Percentiles rank a stretch among this genome's conserved stretches.
phyloP scores from a whole-genome alignment of 1,140 invertebrate genomes.

The Notospermus geniculatus region DNA sequence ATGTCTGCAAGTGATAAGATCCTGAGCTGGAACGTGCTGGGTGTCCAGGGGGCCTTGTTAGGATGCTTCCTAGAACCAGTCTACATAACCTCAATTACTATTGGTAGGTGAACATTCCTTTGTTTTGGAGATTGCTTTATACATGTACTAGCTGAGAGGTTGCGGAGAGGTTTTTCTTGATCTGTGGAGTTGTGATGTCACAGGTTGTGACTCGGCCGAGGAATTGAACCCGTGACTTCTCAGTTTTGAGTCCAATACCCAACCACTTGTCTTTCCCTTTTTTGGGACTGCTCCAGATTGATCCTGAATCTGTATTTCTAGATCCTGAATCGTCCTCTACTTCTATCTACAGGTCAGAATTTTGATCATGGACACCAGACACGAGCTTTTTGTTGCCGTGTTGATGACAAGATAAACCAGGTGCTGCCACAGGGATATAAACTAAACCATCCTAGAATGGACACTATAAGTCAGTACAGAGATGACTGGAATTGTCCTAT shows the following conservation, averaged over 20 bases:
- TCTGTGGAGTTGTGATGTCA: background rate
- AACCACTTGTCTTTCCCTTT: too few species aligned
- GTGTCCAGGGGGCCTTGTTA: constrained; percentile 79
- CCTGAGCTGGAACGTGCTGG: constrained; percentile 79
- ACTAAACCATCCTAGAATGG: constrained; percentile 7
- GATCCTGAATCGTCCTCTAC: background rate
- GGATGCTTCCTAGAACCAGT: constrained; percentile 70
- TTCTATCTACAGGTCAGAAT: constrained; percentile 10
- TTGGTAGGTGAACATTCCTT: constrained; percentile 58
- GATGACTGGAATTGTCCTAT: background rate
- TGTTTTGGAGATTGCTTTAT: background rate
- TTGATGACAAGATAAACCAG: background rate
- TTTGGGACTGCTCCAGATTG: too few species aligned
- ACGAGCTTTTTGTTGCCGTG: constrained; percentile 14
- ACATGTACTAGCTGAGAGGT: background rate
- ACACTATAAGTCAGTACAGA: background rate
- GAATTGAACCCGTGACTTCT: too few species aligned
- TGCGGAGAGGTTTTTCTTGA: background rate
- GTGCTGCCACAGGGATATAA: background rate
- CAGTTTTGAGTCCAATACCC: too few species aligned
- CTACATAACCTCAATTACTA: constrained; percentile 68
- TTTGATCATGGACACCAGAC: constrained; percentile 12
- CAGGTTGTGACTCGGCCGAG: background rate
- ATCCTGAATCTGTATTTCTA: too few species aligned
- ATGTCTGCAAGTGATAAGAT: constrained; percentile 92